A percentile compares a stretch with the other conserved stretches of the same genome.
These are phyloP conservation scores for Battus philenor DNA, from an alignment of 1,140 invertebrate species.

Conservation along the genomic window DNA sequence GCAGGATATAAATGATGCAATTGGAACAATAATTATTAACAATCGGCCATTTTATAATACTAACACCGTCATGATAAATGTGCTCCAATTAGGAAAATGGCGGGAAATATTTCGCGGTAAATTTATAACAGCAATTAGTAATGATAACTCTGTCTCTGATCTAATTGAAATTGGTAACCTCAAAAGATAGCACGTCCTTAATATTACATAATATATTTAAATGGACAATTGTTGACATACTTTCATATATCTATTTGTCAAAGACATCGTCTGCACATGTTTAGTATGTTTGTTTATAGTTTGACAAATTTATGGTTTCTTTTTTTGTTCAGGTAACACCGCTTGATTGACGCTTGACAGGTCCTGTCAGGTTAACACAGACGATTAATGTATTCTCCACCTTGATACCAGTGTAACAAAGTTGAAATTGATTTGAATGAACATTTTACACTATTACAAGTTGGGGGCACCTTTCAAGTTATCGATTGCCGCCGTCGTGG, in stretches of 20 bases:
- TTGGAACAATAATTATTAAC: too few relatives aligned
- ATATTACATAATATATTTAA: too few relatives aligned
- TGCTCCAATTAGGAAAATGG: slow-evolving; percentile 23
- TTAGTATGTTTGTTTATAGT: not conserved
- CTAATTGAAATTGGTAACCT: too few relatives aligned
- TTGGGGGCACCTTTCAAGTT: slow-evolving; percentile 24
- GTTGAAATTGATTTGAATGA: slow-evolving; percentile 18
- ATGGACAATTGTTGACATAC: too few relatives aligned
- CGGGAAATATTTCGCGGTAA: slow-evolving; percentile 1
- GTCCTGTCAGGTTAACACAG: slow-evolving; percentile 12
- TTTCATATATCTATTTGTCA: too few relatives aligned
- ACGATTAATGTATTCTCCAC: slow-evolving; percentile 3
- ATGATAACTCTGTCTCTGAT: too few relatives aligned
- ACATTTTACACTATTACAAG: slow-evolving; percentile 3
- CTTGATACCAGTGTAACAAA: slow-evolving; percentile 13
- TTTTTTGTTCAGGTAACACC: slow-evolving; percentile 23
- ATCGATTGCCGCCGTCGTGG: slow-evolving; percentile 46
- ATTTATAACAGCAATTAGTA: slow-evolving; percentile 6
- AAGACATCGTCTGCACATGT: too few relatives aligned
- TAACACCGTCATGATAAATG: slow-evolving; percentile 18
- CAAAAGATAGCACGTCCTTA: too few relatives aligned
- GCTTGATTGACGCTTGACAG: slow-evolving; percentile 35
- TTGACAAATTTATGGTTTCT: slow-evolving; percentile 28
- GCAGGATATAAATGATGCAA: too few relatives aligned
- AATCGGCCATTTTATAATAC: slow-evolving; percentile 21